These are phyloP conservation scores for Druceiella hillmani DNA, from an alignment of 2,888 invertebrate species.

Conservation along the genomic window DNA sequence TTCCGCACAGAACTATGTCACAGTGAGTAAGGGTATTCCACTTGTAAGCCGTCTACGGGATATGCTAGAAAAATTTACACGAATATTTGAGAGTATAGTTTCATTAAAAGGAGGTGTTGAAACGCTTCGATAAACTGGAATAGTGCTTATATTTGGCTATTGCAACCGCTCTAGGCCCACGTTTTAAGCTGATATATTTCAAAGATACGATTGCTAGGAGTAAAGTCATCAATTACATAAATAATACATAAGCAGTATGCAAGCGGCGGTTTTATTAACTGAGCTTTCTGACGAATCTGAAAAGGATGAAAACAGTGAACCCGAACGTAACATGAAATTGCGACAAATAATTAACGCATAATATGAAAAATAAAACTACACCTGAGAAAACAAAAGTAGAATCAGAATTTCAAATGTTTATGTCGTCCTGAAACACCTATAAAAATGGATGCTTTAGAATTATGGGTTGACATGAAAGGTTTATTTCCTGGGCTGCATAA, in stretches of 20 bases:
- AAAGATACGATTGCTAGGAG: conserved; percentile 17
- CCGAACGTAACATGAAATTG: conserved; percentile 21
- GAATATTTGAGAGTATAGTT: conserved; percentile 7
- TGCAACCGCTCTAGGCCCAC: conserved; percentile 12
- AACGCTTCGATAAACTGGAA: conserved; percentile 14
- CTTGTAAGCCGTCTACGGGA: conserved; percentile 17
- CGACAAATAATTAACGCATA: conserved; percentile 21
- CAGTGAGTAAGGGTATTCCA: conserved; percentile 19
- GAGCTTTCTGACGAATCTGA: conserved; percentile 10
- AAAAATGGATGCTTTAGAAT: conserved; percentile 14
- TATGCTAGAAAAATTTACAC: conserved; percentile 11
- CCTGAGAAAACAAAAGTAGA: conserved; percentile 15
- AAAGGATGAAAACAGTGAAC: conserved; percentile 17
- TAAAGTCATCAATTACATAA: conserved; percentile 18
- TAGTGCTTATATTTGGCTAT: conserved; percentile 7
- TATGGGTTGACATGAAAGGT: conserved; percentile 23
- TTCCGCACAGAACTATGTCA: conserved; percentile 19
- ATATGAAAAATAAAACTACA: conserved; percentile 13
- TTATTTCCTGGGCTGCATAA: conserved; percentile 15
- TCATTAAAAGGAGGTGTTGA: conserved; percentile 12
- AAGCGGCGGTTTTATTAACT: conserved; percentile 5
- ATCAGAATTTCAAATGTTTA: conserved; percentile 22
- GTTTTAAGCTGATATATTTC: conserved; percentile 21
- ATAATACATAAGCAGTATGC: conserved; percentile 12
- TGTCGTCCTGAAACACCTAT: conserved; percentile 20